Evolutionary conservation across 2,113 vertebrate genomes (phyloP), one percentile per base, ranked within the genome.

Genomic region (Pampusana beccarii): DNA sequence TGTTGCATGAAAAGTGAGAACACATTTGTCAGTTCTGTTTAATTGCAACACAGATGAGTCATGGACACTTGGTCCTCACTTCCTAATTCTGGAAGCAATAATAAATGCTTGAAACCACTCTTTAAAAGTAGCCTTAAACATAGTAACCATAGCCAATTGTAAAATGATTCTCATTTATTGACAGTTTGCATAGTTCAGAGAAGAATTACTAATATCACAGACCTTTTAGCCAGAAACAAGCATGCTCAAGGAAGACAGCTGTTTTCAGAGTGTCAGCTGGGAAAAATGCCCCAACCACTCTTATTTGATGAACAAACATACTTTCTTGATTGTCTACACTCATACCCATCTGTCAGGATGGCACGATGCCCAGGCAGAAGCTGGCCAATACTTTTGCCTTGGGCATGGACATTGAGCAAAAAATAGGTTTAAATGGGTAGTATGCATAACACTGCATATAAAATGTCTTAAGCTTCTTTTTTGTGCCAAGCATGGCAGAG

Each of bases 301-400:
- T 92, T 94, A 85, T 94, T 94, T 97, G 96, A 95, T 85, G 95
- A 97, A 88, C 77, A 95, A 97, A 95, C 89, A 96, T 92, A 95
- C 95, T 96, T 96, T 94, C 88, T 67, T 92, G 91, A 97, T 97
- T 97, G 95, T 97, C 97, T 94, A 73, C 77, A 78, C 82, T 93
- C 83, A 75, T 67, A 93, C 67, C 96, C 97, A 97, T 97, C 97
- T 97, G 97, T 96, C 75, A 70, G 64, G 81, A 97, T 97, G 96
- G 97, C 96, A 83, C 7, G 46, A 69, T 92, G 96, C 97, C 97
- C 96, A 94, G 92, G 90, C 79, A 94, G 83, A 93, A 94, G 91
- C 90, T 94, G 87, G 96, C 96, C 95, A 96, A 95, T 97, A 93
- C 90, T 97, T 97, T 97, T 96, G 96, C 96, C 96, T 94, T 93